Evolutionary conservation across 2,797 vertebrate species (phyloP).

Genomic region (Rachycentron canadum): DNA sequence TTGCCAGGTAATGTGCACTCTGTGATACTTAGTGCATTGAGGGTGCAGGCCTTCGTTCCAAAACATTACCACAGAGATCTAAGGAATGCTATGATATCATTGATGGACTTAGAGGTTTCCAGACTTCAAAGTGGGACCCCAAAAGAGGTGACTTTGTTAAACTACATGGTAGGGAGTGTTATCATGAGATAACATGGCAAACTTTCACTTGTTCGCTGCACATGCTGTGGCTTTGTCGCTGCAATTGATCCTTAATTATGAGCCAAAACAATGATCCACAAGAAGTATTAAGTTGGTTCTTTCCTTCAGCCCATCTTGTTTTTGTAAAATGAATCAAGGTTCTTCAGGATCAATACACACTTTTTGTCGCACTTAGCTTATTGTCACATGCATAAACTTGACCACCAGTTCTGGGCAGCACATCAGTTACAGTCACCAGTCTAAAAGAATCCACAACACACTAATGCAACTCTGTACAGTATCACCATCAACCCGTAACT

Average conservation of each 20-base stretch:
- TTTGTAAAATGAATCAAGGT: constrained; percentile 4
- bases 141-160: constrained; percentile 62
- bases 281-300: not conserved
- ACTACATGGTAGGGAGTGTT: constrained; percentile 28
- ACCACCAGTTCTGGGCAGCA: constrained; percentile 8
- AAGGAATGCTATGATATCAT: constrained; percentile 80
- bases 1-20: constrained; percentile 75
- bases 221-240: not conserved
- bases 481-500: constrained; percentile 49
- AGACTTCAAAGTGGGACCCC: constrained; percentile 67
- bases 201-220: constrained; percentile 13
- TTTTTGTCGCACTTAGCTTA: constrained; percentile 20
- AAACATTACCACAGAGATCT: constrained; percentile 72
- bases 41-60: constrained; percentile 59
- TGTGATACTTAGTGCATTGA: constrained; percentile 47
- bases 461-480: constrained; percentile 38
- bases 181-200: constrained; percentile 17
- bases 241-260: not conserved
- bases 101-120: constrained; percentile 57
- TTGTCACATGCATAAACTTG: constrained; percentile 23
- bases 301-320: not conserved
- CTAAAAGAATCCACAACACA: constrained; percentile 24
- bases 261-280: not conserved
- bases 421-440: constrained; percentile 22
- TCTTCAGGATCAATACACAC: not conserved